Percentiles rank a stretch among this genome's conserved stretches.
These are phyloP conservation scores for Mnemiopsis leidyi DNA, from an alignment of 37 sponge, comb jelly and placozoan genomes.

Conservation along the genomic window DNA sequence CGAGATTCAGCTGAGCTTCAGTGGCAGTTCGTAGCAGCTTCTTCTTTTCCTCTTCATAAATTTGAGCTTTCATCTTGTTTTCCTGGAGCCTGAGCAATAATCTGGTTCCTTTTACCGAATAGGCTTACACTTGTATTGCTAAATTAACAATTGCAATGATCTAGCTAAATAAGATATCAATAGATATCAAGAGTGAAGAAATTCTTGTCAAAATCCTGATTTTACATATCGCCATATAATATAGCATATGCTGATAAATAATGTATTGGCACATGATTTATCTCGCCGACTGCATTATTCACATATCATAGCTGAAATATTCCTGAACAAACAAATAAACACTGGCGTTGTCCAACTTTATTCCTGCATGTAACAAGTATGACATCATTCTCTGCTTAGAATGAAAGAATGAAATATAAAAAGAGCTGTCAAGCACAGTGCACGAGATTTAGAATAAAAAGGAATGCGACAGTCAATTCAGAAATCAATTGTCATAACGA, in stretches of 20 bases:
- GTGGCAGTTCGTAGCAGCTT: constrained; percentile 53
- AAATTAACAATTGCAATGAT: no score
- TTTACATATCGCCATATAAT: no score
- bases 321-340: not conserved
- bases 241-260: no score
- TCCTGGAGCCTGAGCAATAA: constrained; percentile 67
- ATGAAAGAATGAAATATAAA: not conserved
- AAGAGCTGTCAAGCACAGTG: not conserved
- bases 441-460: not conserved
- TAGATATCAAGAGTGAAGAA: no score
- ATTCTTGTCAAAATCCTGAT: no score
- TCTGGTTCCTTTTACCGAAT: not conserved
- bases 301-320: not conserved
- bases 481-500: not conserved
- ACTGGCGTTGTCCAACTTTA: not conserved
- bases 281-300: no score
- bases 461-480: not conserved
- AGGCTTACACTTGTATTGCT: no score
- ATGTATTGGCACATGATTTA: no score
- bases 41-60: constrained; percentile 78
- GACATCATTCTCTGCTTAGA: not conserved
- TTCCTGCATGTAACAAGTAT: not conserved
- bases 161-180: no score
- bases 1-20: constrained; percentile 18
- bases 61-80: constrained; percentile 70